Evolutionary conservation across 2,113 vertebrate genomes (phyloP).

Genomic region (Rhynchopsitta pachyrhyncha): DNA sequence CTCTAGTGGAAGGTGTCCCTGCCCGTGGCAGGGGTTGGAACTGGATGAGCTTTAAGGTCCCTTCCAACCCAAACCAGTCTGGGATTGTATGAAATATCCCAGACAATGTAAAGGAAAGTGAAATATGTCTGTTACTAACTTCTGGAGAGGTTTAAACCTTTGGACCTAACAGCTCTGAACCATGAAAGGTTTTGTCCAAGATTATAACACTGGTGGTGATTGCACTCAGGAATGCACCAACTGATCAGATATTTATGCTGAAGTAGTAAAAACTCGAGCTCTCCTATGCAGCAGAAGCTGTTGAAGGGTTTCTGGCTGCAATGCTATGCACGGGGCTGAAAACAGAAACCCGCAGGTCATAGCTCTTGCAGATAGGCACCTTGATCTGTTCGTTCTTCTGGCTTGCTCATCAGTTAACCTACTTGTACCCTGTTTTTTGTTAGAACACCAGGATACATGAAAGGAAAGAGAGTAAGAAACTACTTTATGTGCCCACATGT

Average conservation of each 20-base stretch:
- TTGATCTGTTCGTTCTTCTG: neutral
- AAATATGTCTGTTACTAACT: neutral
- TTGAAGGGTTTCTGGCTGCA: neutral
- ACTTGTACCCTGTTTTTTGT: neutral
- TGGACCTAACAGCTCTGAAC: rapidly evolving
- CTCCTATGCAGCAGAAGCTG: neutral
- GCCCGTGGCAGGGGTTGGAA: neutral
- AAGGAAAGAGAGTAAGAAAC: neutral
- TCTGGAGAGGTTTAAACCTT: neutral
- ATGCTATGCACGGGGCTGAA: neutral
- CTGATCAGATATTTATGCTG: neutral
- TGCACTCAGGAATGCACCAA: neutral
- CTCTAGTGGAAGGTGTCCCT: neutral
- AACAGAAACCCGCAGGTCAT: neutral
- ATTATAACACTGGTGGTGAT: rapidly evolving
- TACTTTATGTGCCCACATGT: neutral
- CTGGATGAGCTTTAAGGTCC: neutral
- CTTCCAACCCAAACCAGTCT: neutral
- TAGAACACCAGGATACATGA: neutral
- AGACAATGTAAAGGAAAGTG: neutral
- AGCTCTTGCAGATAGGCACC: neutral
- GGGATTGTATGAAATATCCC: neutral
- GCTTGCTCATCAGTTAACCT: neutral
- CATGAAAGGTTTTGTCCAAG: neutral
- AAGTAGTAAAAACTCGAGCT: neutral